Conservation (phyloP, 2,113 vertebrate genomes). For the Promerops cafer region DNA sequence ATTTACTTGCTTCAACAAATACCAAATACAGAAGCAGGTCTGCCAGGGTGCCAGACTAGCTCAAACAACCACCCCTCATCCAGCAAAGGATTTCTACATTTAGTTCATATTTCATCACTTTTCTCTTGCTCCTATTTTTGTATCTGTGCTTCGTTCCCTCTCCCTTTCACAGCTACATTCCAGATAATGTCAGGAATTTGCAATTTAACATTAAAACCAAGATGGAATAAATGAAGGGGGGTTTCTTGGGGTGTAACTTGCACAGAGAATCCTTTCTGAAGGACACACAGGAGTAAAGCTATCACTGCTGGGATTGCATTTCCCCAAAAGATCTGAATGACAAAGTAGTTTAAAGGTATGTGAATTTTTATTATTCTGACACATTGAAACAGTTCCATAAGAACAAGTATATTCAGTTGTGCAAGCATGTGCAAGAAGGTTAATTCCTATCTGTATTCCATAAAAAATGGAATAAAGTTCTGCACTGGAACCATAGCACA, state of each 20-base stretch:
- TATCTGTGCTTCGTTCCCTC: not conserved
- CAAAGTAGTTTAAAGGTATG: not conserved
- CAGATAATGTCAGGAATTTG: not conserved
- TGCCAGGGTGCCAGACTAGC: not conserved
- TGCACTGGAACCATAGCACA: not conserved
- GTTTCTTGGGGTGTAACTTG: not conserved
- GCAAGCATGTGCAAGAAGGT: not conserved
- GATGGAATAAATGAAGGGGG: accelerated
- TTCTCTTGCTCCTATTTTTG: not conserved
- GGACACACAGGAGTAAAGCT: not conserved
- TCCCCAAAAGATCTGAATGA: not conserved
- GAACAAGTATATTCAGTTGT: not conserved
- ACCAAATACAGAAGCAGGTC: not conserved
- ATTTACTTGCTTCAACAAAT: slow-evolving; percentile 34
- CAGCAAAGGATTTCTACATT: not conserved
- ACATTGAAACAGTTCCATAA: not conserved
- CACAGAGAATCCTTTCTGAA: not conserved
- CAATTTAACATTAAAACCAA: not conserved
- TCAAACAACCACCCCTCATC: not conserved
- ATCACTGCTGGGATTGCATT: not conserved
- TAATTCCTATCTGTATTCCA: not conserved
- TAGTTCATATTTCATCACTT: not conserved
- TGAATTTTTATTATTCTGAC: not conserved
- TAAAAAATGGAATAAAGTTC: not conserved
- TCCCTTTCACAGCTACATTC: not conserved